Evolutionary conservation across 1,140 invertebrate genomes (phyloP).

Genomic region (Zaprionus nigranus): DNA sequence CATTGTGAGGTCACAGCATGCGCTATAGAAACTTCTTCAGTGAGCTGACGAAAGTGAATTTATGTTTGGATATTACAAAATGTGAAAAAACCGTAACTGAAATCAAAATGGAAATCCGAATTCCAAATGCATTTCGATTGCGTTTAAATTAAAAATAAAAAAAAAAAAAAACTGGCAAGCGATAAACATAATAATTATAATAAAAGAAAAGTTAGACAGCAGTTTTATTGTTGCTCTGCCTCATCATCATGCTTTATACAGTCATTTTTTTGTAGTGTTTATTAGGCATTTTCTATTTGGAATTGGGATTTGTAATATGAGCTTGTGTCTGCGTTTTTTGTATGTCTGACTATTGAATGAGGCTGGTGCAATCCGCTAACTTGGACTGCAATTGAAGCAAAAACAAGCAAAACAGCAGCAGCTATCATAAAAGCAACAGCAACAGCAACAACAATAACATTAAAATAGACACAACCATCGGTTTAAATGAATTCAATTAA

Average conservation of each 20-base stretch:
- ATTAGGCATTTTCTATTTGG: slow-evolving; percentile 15
- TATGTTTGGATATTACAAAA: slow-evolving; percentile 34
- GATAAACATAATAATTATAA: slow-evolving; percentile 53
- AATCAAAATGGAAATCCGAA: slow-evolving; percentile 55
- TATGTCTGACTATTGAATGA: slow-evolving; percentile 13
- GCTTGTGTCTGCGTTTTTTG: slow-evolving; percentile 7
- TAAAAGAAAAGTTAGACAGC: slow-evolving; percentile 60
- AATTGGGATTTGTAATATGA: slow-evolving; percentile 29
- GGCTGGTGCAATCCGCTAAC: slow-evolving; percentile 41
- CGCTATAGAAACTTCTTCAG: slow-evolving; percentile 40
- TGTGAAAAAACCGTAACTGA: slow-evolving; percentile 32
- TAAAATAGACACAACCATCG: slow-evolving; percentile 14
- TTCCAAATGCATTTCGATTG: slow-evolving; percentile 69
- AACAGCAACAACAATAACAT: slow-evolving; percentile 13
- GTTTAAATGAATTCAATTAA: slow-evolving; percentile 72
- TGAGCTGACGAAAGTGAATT: slow-evolving; percentile 71
- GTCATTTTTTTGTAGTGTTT: slow-evolving; percentile 26
- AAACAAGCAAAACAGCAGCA: neutral
- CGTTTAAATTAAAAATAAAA: slow-evolving; percentile 50
- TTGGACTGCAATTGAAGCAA: slow-evolving; percentile 40
- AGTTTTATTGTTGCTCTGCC: slow-evolving; percentile 15
- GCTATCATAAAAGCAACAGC: neutral
- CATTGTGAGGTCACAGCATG: slow-evolving; percentile 53
- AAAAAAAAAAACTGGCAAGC: slow-evolving; percentile 63
- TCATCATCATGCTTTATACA: slow-evolving; percentile 73